Evolutionary conservation across 2,888 invertebrate genomes (phyloP).

Genomic region (Quadroppia sp.): DNA sequence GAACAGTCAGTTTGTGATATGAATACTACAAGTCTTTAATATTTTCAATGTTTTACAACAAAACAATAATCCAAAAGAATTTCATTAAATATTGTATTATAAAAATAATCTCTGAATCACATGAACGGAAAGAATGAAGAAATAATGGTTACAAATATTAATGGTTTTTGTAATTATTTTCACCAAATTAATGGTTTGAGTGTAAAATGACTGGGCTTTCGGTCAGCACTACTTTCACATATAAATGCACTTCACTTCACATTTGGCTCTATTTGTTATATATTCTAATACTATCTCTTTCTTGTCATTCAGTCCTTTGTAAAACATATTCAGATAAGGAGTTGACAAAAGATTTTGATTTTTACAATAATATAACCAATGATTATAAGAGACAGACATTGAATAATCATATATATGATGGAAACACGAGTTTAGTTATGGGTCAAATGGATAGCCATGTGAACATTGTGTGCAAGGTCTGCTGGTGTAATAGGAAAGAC

Average conservation of each 20-base stretch:
- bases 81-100: too few species aligned
- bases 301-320: conserved; percentile 5
- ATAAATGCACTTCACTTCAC: conserved; percentile 14
- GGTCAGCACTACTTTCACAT: background rate
- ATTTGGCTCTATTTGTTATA: conserved; percentile 24
- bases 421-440: background rate
- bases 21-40: too few species aligned
- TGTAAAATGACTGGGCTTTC: background rate
- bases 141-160: conserved; percentile 11
- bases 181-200: background rate
- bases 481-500: conserved; percentile 43
- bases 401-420: background rate
- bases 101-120: too few species aligned
- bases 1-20: too few species aligned
- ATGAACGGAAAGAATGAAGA: background rate
- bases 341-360: background rate
- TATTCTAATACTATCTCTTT: conserved; percentile 8
- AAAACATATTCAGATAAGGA: background rate
- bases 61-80: too few species aligned
- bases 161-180: background rate
- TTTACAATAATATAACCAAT: conserved; percentile 5
- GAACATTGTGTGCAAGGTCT: conserved; percentile 40
- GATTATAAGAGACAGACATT: background rate
- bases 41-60: too few species aligned
- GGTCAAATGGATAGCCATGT: background rate